phyloP scores from a whole-genome alignment of 2,888 invertebrate genomes.

The Ectemnius lituratus region DNA sequence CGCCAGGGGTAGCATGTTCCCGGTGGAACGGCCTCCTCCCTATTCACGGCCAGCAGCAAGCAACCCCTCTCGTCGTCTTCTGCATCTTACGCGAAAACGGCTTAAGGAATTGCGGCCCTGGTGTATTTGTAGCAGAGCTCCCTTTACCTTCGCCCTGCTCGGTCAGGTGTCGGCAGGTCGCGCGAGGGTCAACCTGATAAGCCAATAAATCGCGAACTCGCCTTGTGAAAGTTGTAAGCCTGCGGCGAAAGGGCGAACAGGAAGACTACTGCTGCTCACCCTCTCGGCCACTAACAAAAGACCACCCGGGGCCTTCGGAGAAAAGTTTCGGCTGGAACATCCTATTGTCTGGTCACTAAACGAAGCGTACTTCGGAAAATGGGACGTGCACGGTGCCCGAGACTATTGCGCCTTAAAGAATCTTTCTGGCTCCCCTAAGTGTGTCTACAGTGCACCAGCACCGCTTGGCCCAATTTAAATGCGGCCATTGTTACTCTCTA shows the following conservation, averaged over 20 bases:
- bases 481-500: constrained; percentile 8
- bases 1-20: constrained; percentile 33
- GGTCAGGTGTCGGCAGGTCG: constrained; percentile 39
- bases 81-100: constrained; percentile 48
- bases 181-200: constrained; percentile 51
- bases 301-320: constrained; percentile 8
- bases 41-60: constrained; percentile 29
- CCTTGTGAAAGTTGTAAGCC: constrained; percentile 38
- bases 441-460: constrained; percentile 7
- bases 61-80: constrained; percentile 23
- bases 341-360: constrained; percentile 38
- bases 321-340: constrained; percentile 38
- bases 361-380: constrained; percentile 38
- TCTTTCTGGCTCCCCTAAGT: constrained; percentile 4
- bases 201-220: constrained; percentile 52
- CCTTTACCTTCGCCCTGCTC: constrained; percentile 22
- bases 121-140: constrained; percentile 50
- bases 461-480: constrained; percentile 23
- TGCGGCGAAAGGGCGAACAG: not conserved
- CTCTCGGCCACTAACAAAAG: not conserved
- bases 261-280: not conserved
- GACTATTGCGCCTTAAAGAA: constrained; percentile 13
- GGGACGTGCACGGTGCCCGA: constrained; percentile 8
- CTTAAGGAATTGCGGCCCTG: constrained; percentile 40
- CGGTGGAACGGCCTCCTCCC: constrained; percentile 32